Conservation (phyloP, 2,888 invertebrate species). For the Eueremaeus valkanovi region DNA sequence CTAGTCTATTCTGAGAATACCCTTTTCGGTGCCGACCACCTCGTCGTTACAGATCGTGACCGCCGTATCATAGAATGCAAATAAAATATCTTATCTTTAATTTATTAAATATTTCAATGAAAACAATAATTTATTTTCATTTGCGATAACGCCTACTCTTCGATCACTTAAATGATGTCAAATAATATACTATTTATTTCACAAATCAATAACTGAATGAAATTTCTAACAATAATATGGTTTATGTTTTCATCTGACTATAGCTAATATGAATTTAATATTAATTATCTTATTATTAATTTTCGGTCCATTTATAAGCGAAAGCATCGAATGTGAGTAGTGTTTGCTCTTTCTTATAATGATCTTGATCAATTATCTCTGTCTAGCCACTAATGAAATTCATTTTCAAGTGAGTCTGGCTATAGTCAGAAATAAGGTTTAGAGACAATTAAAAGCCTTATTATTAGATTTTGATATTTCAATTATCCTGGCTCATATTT, state of each 20-base stretch:
- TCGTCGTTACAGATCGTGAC: no score
- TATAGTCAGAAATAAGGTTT: no score
- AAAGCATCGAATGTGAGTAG: background rate
- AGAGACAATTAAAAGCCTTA: no score
- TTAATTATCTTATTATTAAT: background rate
- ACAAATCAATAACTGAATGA: background rate
- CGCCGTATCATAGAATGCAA: no score
- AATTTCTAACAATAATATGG: background rate
- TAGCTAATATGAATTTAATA: background rate
- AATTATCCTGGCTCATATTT: no score
- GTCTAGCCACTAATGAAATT: background rate
- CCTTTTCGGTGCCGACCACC: no score
- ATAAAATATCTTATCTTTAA: background rate
- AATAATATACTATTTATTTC: no score
- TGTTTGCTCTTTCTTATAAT: background rate
- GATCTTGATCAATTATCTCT: background rate
- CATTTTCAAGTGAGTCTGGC: background rate
- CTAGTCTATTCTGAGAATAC: no score
- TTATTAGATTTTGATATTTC: no score
- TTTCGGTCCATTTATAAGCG: background rate
- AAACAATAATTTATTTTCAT: background rate
- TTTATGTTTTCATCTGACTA: background rate
- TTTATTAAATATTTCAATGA: background rate
- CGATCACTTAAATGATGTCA: background rate
- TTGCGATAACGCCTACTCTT: background rate